These are phyloP conservation scores for Reticulitermes speratus DNA, from an alignment of 1,140 invertebrate species.

Conservation along the genomic window DNA sequence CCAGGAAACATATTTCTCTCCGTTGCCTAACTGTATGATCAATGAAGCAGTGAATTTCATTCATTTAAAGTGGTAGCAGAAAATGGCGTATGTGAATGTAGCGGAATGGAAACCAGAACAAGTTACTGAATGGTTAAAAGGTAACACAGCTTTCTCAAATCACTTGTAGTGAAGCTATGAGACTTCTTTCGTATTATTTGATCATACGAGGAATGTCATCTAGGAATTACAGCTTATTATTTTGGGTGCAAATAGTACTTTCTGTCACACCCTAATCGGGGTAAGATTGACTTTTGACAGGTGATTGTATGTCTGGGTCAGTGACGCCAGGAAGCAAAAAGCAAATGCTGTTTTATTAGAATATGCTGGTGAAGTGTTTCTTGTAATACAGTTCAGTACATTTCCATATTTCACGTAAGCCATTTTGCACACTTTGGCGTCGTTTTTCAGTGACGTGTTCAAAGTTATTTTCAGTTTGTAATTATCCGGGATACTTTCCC, in stretches of 20 bases:
- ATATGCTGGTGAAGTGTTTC: no score
- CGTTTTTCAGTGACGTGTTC: no score
- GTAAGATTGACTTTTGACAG: neutral
- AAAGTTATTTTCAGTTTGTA: no score
- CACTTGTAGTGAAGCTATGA: neutral
- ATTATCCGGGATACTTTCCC: no score
- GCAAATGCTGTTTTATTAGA: no score
- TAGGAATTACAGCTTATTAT: neutral
- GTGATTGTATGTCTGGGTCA: neutral
- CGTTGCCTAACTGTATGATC: no score
- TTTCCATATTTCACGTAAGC: no score
- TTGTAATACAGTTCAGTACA: no score
- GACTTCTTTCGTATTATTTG: neutral
- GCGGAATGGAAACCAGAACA: slow-evolving; percentile 91
- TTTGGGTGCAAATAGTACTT: neutral
- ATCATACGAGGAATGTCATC: neutral
- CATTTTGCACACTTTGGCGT: no score
- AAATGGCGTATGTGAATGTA: slow-evolving; percentile 84
- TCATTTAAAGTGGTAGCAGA: neutral
- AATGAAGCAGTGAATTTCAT: neutral
- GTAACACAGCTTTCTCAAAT: slow-evolving; percentile 48
- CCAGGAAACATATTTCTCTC: no score
- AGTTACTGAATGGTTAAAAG: slow-evolving; percentile 91
- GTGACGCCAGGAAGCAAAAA: no score
- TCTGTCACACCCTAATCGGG: slow-evolving; percentile 24